These are phyloP conservation scores for Drosophila yooni DNA, from an alignment of 2,888 invertebrate genomes.

Conservation along the genomic window DNA sequence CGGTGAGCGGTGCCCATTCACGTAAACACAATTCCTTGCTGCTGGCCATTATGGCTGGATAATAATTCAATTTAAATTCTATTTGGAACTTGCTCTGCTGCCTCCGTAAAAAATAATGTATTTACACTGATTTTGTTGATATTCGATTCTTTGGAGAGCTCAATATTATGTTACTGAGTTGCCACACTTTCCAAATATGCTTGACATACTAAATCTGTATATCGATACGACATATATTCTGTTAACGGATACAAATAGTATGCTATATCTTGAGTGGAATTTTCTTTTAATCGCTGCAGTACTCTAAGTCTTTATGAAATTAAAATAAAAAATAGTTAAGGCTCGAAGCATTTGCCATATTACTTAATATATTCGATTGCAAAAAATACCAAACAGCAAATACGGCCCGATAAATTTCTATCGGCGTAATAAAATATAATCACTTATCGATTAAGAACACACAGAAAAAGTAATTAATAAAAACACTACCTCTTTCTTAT, in stretches of 20 bases:
- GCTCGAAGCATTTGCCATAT: not conserved
- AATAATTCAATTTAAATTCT: not conserved
- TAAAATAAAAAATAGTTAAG: not conserved
- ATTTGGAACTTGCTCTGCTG: not conserved
- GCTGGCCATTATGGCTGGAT: slow-evolving; percentile 50
- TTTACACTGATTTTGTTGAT: slow-evolving; percentile 51
- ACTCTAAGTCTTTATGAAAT: not conserved
- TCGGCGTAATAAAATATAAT: slow-evolving; percentile 4
- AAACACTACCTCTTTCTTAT: slow-evolving; percentile 6
- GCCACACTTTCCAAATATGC: slow-evolving; percentile 34
- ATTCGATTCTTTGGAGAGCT: slow-evolving; percentile 44
- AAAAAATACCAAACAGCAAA: not conserved
- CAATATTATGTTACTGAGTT: slow-evolving; percentile 25
- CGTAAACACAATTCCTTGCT: slow-evolving; percentile 85
- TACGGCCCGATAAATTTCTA: not conserved
- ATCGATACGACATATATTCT: not conserved
- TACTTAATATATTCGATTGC: slow-evolving; percentile 1
- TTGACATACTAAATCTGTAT: not conserved
- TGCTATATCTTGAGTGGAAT: not conserved
- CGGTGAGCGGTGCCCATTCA: slow-evolving; percentile 93
- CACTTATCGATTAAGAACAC: slow-evolving; percentile 20
- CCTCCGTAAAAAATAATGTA: slow-evolving; percentile 26
- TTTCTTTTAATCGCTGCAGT: not conserved
- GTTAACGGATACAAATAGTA: not conserved
- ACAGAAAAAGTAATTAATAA: slow-evolving; percentile 33